These are phyloP conservation scores for Druon quercuslanigerum DNA, from an alignment of 1,140 invertebrate genomes.

Conservation along the genomic window DNA sequence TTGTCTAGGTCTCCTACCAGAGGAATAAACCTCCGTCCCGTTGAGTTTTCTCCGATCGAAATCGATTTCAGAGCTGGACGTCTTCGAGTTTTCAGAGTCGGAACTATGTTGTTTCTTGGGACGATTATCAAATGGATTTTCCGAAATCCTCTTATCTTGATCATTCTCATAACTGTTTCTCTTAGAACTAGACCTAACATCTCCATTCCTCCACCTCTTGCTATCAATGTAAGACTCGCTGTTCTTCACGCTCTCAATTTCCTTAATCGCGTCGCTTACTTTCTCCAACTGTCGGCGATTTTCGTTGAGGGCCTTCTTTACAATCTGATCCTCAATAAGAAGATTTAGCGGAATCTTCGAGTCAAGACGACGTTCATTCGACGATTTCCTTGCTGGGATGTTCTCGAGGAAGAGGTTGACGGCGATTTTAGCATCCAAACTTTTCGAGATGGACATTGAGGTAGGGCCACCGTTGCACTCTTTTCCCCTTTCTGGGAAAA, in stretches of 20 bases:
- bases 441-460: constrained; percentile 60
- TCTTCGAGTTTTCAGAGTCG: constrained; percentile 64
- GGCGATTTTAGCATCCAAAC: constrained; percentile 56
- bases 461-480: constrained; percentile 61
- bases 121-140: constrained; percentile 48
- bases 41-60: constrained; percentile 62
- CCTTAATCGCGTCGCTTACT: constrained; percentile 72
- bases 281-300: constrained; percentile 71
- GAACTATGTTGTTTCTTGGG: constrained; percentile 60
- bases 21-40: constrained; percentile 63
- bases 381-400: constrained; percentile 23
- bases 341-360: constrained; percentile 71
- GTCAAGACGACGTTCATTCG: constrained; percentile 48
- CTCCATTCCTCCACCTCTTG: constrained; percentile 59
- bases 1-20: constrained; percentile 60
- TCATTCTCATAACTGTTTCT: constrained; percentile 68
- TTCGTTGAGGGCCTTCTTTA: constrained; percentile 71
- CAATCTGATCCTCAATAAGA: constrained; percentile 72
- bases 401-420: constrained; percentile 46
- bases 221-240: constrained; percentile 59
- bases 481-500: constrained; percentile 46
- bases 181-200: constrained; percentile 52
- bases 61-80: constrained; percentile 58
- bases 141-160: constrained; percentile 48
- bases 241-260: constrained; percentile 70